Evolutionary conservation across 2,888 invertebrate species (phyloP).

Genomic region (Andrena marginata): DNA sequence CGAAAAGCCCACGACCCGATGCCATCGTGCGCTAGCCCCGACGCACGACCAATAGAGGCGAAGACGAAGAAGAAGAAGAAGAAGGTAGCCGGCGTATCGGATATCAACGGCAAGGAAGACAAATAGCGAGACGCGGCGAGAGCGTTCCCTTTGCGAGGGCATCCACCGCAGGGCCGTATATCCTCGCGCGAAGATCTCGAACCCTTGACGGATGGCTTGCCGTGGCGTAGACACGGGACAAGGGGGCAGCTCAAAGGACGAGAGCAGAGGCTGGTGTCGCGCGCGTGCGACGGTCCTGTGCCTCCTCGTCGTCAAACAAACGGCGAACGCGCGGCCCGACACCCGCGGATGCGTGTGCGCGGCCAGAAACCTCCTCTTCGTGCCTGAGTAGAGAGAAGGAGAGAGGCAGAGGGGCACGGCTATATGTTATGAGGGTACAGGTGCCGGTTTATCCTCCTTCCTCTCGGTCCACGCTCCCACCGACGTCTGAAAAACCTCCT

Average conservation of each 20-base stretch:
- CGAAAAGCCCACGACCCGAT: constrained; percentile 29
- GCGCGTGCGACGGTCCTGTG: constrained; percentile 66
- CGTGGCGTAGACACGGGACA: constrained; percentile 53
- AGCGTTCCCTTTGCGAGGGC: constrained; percentile 70
- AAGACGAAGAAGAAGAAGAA: constrained; percentile 49
- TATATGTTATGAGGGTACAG: constrained; percentile 75
- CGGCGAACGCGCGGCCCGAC: constrained; percentile 65
- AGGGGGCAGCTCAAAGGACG: neutral
- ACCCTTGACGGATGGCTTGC: constrained; percentile 68
- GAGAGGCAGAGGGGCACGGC: constrained; percentile 55
- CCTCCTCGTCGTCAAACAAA: constrained; percentile 68
- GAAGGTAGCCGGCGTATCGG: constrained; percentile 65
- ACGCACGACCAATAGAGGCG: constrained; percentile 40
- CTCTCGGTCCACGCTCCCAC: constrained; percentile 45
- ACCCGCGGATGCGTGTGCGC: constrained; percentile 60
- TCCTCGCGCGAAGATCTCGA: constrained; percentile 66
- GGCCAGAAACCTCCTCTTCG: constrained; percentile 55
- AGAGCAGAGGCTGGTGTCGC: constrained; percentile 57
- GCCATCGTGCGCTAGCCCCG: constrained; percentile 24
- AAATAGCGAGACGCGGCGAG: constrained; percentile 68
- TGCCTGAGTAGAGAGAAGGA: constrained; percentile 5
- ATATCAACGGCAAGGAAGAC: constrained; percentile 68
- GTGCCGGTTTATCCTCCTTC: constrained; percentile 74
- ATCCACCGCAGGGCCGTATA: constrained; percentile 69
- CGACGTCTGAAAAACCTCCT: constrained; percentile 46